Base-by-base conservation (phyloP, 1,140 invertebrate genomes). In the Drosophila yakuba region DNA sequence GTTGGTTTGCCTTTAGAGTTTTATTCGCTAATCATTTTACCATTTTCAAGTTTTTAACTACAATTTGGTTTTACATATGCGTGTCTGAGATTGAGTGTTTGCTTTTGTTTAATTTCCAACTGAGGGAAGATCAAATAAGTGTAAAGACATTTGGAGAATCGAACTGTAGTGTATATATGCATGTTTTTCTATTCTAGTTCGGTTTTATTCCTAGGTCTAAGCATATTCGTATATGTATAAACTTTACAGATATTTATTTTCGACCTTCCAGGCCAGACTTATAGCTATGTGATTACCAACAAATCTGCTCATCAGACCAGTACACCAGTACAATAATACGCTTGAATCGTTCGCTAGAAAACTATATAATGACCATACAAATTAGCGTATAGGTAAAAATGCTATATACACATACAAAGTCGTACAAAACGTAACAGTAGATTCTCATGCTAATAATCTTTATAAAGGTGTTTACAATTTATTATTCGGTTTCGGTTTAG, bases 21-120 rank as follows among this genome's bases (percentile, higher is more conserved):
- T 86, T 86, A 86, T 88, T 88, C 47, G 63, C 83, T 86, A 79
- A 86, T 79, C 67, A 88, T 73, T 86, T 88, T 67, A 83, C 75
- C 83, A 88, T 83, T 79, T 88, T 86, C 63, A 86, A 86, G 79
- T 79, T 84, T 71, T 88, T 86, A 86, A 86, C 83, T 86, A 86
- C 83, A 76, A 88, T 82, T 88, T 83, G 71, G 83, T 79, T 88
- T 83, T 80, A 83, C 63, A 86, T 81, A 83, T 83, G 58, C 44
- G 58, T 67, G 43, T 71, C 8, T 67, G 51, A 41, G 10, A 62
- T 36, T 51, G 59, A 63, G 45, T 44, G 44, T 61, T 45, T 56
- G 28, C 17, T 51, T 62, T 48, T 11, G 38, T 35, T 62, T 28
- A 41, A 51, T 44, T 44, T 3, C 32, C n/a, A 56, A 52, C 20